Percentiles rank a stretch among this genome's conserved stretches.
Evolutionary conservation across 2,888 invertebrate genomes (phyloP).

Genomic region (Pristionchus arcanus): DNA sequence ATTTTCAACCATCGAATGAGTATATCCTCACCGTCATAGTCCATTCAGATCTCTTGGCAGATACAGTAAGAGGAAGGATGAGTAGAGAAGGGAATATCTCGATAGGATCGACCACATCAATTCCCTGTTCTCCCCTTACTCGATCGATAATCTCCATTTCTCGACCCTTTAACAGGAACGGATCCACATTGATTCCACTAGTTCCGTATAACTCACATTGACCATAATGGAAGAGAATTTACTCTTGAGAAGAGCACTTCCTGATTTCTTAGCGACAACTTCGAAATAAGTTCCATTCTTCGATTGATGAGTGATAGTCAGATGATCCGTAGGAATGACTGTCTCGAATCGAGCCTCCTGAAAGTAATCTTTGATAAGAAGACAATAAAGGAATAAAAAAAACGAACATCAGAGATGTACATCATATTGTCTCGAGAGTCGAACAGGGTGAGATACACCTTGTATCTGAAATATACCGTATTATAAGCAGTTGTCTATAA

Average conservation of each 20-base stretch:
- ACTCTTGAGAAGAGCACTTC: background rate
- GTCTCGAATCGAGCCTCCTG: slow-evolving; percentile 72
- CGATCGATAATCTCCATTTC: slow-evolving; percentile 59
- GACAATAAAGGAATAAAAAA: no score
- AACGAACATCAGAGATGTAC: slow-evolving; percentile 71
- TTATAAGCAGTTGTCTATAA: background rate
- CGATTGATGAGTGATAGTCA: slow-evolving; percentile 64
- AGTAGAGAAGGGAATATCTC: slow-evolving; percentile 65
- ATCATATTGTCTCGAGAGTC: slow-evolving; percentile 72
- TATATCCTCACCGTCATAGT: slow-evolving; percentile 12
- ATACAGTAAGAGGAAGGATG: slow-evolving; percentile 66
- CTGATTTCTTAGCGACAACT: slow-evolving; percentile 52
- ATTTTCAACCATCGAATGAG: no score
- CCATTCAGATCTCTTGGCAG: background rate
- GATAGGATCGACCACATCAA: slow-evolving; percentile 70
- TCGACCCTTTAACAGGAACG: slow-evolving; percentile 57
- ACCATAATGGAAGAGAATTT: background rate
- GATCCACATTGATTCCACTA: no score
- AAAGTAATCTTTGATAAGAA: slow-evolving; percentile 50
- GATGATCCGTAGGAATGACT: slow-evolving; percentile 61
- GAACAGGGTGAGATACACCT: slow-evolving; percentile 65
- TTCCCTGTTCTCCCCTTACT: slow-evolving; percentile 69
- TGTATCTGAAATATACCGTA: slow-evolving; percentile 60
- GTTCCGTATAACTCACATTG: background rate
- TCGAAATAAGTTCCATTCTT: slow-evolving; percentile 70